Conservation (phyloP, 2,113 vertebrate species). For the Thinocorus orbignyianus region DNA sequence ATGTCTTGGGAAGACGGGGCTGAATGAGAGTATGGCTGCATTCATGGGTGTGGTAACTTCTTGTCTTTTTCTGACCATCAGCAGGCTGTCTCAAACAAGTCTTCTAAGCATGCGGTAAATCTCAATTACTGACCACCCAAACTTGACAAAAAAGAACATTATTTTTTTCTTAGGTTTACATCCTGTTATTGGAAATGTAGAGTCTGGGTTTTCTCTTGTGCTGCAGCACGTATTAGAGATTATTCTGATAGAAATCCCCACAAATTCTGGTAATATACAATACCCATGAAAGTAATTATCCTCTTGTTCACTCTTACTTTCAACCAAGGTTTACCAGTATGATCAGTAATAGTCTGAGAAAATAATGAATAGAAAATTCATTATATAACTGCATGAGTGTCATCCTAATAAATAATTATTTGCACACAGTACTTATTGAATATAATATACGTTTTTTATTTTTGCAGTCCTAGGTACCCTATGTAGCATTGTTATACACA, state of each 20-base stretch:
- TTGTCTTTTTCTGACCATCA: not conserved
- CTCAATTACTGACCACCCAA: not conserved
- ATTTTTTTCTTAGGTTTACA: not conserved
- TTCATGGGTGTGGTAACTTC: not conserved
- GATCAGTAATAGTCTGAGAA: not conserved
- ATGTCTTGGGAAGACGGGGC: not conserved
- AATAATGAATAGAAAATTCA: not conserved
- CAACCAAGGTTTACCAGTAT: not conserved
- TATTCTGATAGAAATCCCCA: not conserved
- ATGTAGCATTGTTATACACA: not conserved
- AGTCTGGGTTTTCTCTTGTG: not conserved
- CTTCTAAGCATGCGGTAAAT: not conserved
- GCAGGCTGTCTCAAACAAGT: not conserved
- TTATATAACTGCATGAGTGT: not conserved
- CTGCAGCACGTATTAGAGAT: not conserved
- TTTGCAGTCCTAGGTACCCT: not conserved
- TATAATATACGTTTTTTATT: not conserved
- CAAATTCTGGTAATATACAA: not conserved
- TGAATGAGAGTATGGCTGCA: not conserved
- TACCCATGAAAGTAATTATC: not conserved
- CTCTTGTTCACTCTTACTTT: not conserved
- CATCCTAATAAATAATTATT: not conserved
- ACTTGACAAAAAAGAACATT: not conserved
- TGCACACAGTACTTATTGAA: not conserved
- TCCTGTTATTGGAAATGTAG: not conserved